Base-by-base conservation (phyloP, 2,797 vertebrate species). In the Crypturellus tataupa region DNA sequence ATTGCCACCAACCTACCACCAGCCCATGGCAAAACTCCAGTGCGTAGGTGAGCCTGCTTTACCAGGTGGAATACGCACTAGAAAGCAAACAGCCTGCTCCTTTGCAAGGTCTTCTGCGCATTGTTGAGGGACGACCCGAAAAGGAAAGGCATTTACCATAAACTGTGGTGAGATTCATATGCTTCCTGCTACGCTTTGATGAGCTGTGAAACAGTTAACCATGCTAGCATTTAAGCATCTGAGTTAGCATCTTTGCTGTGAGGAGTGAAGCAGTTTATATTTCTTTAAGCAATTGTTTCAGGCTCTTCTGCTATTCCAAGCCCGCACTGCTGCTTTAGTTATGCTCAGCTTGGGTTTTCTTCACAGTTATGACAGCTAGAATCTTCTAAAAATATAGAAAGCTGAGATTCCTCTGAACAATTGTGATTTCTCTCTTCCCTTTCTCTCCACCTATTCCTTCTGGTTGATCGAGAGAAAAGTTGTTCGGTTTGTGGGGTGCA, bases 301-400 rank as follows among this genome's bases (percentile, higher is more conserved):
- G 90, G 89, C 90, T 95, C 31, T 87, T 95, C 90, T 85, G 81
- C 88, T 75, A 62, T 89, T 95, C 79, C 94, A 97, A 95, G 90
- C 79, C 79, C 72, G 62, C 27, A 19, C 56, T 3, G 1, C 87
- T 90, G 90, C 77, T 94, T 87, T n/a, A 92, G 81, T 35, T 68
- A 86, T 91, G 64, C 83, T 95, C 93, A 92, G 80, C 80, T 93
- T 95, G 94, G 79, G 85, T 95, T 96, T 95, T 95, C 93, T 93
- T 96, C 96, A 92, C 93, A 89, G 92, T 89, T 96, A 87, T 93
- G 94, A 95, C 94, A 96, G 72, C 35, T 92, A 92, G 89, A 87
- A 35, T 87, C 71, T 51, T 72, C 92, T 93, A 91, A 95, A 97
- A 97, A 92, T 95, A 94, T 37, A 83, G 94, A 71, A 39, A 49